Percentiles rank a stretch among this genome's conserved stretches.
phyloP scores from a whole-genome alignment of 2,888 invertebrate species.

The Clistopyga incitator region DNA sequence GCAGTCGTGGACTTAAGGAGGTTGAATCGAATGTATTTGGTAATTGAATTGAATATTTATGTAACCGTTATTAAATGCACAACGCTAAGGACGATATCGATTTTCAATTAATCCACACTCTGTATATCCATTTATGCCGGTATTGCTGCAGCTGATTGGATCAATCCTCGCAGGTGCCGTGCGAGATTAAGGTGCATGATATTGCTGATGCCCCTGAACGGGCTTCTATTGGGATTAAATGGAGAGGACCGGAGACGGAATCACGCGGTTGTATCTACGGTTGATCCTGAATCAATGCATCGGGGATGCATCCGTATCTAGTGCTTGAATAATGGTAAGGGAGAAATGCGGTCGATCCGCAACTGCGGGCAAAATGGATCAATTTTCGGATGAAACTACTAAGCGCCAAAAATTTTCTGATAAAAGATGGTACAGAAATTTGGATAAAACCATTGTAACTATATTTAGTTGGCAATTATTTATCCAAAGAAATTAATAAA shows the following conservation, averaged over 20 bases:
- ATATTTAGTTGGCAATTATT: not conserved
- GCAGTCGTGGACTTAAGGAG: not conserved
- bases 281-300: slow-evolving; percentile 25
- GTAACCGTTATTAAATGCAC: not conserved
- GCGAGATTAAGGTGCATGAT: slow-evolving; percentile 42
- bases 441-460: not conserved
- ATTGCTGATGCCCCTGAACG: slow-evolving; percentile 30
- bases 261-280: not conserved
- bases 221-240: slow-evolving; percentile 18
- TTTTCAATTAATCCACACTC: not conserved
- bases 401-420: not conserved
- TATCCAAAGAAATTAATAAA: not conserved
- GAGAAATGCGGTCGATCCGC: not conserved
- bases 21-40: not conserved
- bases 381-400: not conserved
- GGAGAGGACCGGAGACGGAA: not conserved
- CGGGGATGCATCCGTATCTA: not conserved
- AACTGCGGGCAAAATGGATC: not conserved
- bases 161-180: slow-evolving; percentile 35
- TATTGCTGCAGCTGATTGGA: slow-evolving; percentile 14
- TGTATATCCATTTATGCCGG: not conserved
- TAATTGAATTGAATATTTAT: slow-evolving; percentile 22
- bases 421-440: not conserved
- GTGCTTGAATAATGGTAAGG: not conserved
- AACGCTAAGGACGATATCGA: not conserved